These are phyloP conservation scores for Drosophila demipolita DNA, from an alignment of 2,888 invertebrate species.

Conservation along the genomic window DNA sequence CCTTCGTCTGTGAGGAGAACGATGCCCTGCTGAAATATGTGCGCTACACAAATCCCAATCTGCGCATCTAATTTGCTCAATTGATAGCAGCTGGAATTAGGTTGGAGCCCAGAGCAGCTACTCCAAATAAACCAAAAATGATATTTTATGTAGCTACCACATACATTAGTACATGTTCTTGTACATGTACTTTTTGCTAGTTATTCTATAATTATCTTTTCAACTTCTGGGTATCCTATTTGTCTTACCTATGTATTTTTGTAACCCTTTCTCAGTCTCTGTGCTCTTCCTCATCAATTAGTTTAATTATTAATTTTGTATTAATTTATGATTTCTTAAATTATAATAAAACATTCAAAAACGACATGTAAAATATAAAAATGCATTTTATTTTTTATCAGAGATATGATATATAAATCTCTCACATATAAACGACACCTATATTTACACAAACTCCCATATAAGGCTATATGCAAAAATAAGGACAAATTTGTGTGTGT, in stretches of 20 bases:
- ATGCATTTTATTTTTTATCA: conserved; percentile 1
- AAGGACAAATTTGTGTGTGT: not conserved
- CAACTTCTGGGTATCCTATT: conserved; percentile 48
- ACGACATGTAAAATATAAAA: conserved; percentile 40
- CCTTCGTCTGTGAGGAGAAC: conserved; percentile 95
- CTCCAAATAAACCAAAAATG: conserved; percentile 83
- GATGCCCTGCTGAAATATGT: conserved; percentile 94
- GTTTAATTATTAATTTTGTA: conserved; percentile 82
- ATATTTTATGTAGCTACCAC: conserved; percentile 61
- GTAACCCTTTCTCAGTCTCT: conserved; percentile 55
- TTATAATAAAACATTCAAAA: conserved; percentile 75
- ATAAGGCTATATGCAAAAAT: not conserved
- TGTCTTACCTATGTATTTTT: conserved; percentile 46
- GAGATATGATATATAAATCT: too few species aligned
- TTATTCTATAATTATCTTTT: conserved; percentile 35
- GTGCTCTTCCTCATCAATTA: conserved; percentile 72
- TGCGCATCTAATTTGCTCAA: conserved; percentile 87
- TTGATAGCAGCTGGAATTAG: conserved; percentile 14
- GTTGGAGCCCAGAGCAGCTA: conserved; percentile 47
- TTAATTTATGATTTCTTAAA: conserved; percentile 83
- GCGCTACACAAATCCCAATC: conserved; percentile 92
- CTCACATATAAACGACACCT: not conserved
- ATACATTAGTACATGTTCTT: conserved; percentile 1
- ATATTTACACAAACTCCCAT: not conserved
- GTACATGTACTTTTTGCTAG: conserved; percentile 25